Evolutionary conservation across 64 coral and sea anemone genomes (phyloP).

Genomic region (Porites australiensis): DNA sequence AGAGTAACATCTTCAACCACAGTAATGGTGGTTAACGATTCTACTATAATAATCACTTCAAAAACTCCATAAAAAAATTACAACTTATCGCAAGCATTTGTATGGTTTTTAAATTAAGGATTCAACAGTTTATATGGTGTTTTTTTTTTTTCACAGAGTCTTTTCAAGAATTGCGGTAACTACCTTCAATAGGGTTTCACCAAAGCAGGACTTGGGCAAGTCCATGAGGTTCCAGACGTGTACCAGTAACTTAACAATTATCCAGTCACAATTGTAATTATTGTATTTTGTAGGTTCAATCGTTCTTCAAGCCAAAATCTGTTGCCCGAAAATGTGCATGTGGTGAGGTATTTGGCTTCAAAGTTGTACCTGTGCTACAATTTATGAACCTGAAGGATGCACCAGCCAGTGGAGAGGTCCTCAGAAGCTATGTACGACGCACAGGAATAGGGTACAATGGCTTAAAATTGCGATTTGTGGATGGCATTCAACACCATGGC

Average conservation of each 20-base stretch:
- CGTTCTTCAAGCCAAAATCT: constrained; percentile 20
- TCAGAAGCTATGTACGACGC: not conserved
- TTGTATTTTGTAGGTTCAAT: not conserved
- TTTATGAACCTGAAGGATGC: not conserved
- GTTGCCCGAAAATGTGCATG: constrained; percentile 17
- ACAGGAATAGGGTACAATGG: constrained; percentile 24
- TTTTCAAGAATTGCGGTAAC: constrained; percentile 44
- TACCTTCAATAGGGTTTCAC: constrained; percentile 33
- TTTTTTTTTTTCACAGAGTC: constrained; percentile 8
- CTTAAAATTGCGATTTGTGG: not conserved
- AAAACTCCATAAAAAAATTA: no score
- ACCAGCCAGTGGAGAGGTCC: not conserved
- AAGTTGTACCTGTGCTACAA: not conserved
- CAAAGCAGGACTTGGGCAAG: constrained; percentile 12
- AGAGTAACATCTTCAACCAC: no score
- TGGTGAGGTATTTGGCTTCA: not conserved
- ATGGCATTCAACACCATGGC: constrained; percentile 14
- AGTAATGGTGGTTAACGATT: no score
- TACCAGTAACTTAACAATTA: not conserved
- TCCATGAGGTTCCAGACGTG: constrained; percentile 37
- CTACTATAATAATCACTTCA: no score
- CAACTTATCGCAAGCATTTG: no score
- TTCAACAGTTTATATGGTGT: not conserved
- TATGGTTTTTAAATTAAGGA: no score
- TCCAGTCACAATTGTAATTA: not conserved